phyloP scores from a whole-genome alignment of 1,140 invertebrate species.

The Procambarus clarkii region DNA sequence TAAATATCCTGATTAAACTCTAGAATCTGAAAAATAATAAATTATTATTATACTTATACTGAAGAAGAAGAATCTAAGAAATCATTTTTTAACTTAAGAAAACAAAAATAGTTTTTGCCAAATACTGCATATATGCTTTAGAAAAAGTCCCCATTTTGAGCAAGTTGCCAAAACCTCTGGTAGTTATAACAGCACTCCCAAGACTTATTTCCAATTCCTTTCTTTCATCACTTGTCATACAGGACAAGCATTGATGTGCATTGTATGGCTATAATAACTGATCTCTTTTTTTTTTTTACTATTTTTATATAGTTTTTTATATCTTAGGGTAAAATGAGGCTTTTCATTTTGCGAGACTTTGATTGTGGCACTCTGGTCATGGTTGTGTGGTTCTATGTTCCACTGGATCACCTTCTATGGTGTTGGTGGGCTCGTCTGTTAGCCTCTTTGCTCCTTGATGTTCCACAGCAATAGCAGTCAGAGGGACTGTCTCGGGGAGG shows the following conservation, averaged over 20 bases:
- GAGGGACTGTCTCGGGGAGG: conserved; percentile 72
- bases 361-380: conserved; percentile 64
- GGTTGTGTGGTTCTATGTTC: conserved; percentile 54
- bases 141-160: conserved; percentile 40
- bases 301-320: conserved; percentile 31
- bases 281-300: conserved; percentile 28
- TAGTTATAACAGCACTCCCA: conserved; percentile 21
- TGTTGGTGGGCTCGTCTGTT: conserved; percentile 59
- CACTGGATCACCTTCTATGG: conserved; percentile 64
- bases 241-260: conserved; percentile 17
- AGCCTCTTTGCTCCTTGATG: conserved; percentile 65
- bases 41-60: background rate
- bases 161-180: conserved; percentile 48
- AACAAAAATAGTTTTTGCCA: conserved; percentile 19
- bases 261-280: conserved; percentile 29
- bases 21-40: background rate
- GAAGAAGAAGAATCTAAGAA: background rate
- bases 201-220: conserved; percentile 24
- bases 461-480: conserved; percentile 72
- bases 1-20: background rate
- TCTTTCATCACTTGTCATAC: conserved; percentile 37
- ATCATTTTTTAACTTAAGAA: conserved; percentile 24
- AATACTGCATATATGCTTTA: conserved; percentile 26
- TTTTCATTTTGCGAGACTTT: conserved; percentile 54
- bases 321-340: conserved; percentile 46